Evolutionary conservation across 2,797 vertebrate species (phyloP).

Genomic region (Sebastes diaconus): DNA sequence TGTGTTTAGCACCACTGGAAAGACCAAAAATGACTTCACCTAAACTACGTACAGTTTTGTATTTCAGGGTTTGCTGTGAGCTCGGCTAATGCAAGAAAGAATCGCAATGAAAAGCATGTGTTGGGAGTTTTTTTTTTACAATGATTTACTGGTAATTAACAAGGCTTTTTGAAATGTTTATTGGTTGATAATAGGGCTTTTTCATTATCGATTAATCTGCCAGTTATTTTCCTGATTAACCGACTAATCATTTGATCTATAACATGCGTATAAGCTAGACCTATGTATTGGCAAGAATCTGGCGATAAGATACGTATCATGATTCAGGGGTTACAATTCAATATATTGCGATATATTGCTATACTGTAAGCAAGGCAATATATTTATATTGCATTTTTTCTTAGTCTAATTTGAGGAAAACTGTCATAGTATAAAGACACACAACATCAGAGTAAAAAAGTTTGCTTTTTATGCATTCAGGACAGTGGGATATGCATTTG

Average conservation of each 20-base stretch:
- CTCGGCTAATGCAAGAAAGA: background rate
- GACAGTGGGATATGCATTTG: no score
- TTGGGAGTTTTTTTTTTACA: background rate
- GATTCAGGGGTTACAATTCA: no score
- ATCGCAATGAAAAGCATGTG: background rate
- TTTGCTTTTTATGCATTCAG: no score
- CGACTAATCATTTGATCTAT: background rate
- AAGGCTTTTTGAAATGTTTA: background rate
- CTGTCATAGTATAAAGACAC: no score
- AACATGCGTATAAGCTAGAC: background rate
- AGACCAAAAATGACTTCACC: background rate
- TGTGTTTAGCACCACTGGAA: background rate
- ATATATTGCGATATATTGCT: no score
- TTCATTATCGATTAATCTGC: background rate
- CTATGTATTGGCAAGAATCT: no score
- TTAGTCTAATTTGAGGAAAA: no score
- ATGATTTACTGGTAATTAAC: background rate
- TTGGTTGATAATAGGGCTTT: background rate
- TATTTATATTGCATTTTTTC: no score
- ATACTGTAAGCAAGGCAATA: no score
- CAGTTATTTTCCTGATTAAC: background rate
- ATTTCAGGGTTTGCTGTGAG: background rate
- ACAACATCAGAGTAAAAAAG: no score
- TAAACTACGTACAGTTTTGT: background rate
- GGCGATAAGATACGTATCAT: no score